Conservation (phyloP, 1,140 invertebrate species). For the Drosophila bipectinata region DNA sequence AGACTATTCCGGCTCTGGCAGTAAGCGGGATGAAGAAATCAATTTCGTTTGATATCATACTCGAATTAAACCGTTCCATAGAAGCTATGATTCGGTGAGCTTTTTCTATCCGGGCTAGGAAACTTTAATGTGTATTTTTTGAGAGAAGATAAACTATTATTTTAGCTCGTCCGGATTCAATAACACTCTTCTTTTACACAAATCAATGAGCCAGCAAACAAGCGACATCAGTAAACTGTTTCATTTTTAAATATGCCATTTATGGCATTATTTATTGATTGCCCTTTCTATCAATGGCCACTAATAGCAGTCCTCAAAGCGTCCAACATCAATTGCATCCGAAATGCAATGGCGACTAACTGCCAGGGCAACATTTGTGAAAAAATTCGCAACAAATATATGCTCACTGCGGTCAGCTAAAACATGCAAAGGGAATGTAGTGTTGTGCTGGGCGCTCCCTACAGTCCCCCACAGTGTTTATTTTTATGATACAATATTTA, state of each 20-base stretch:
- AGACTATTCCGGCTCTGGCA: constrained; percentile 17
- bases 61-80: constrained; percentile 43
- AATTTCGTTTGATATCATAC: constrained; percentile 49
- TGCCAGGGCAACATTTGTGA: constrained; percentile 18
- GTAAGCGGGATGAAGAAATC: constrained; percentile 38
- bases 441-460: background rate
- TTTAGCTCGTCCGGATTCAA: background rate
- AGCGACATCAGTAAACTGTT: background rate
- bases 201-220: background rate
- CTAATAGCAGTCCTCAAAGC: constrained; percentile 20
- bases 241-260: constrained; percentile 11
- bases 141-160: no score
- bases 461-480: constrained; percentile 39
- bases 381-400: constrained; percentile 36
- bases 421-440: constrained; percentile 16
- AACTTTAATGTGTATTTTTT: background rate
- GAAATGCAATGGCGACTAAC: constrained; percentile 18
- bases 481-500: constrained; percentile 51
- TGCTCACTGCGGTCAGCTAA: constrained; percentile 40
- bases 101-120: no score
- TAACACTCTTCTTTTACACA: background rate
- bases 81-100: background rate
- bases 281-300: constrained; percentile 19
- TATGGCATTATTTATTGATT: constrained; percentile 21
- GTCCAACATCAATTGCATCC: constrained; percentile 21